These are phyloP conservation scores for Baccha elongata DNA, from an alignment of 2,888 invertebrate genomes.

Conservation along the genomic window DNA sequence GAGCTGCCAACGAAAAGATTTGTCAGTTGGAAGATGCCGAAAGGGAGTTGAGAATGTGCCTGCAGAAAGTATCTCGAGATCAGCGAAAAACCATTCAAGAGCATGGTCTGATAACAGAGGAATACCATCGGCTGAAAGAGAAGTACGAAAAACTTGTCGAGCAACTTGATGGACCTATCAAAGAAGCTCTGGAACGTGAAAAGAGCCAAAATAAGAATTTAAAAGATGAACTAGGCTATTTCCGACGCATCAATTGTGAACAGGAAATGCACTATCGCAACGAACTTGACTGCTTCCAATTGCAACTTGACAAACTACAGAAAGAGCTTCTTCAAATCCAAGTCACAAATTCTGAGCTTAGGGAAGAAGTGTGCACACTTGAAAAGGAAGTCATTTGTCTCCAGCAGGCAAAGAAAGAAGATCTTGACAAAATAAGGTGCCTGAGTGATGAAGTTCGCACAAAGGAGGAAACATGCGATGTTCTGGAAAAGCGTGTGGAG, in stretches of 20 bases:
- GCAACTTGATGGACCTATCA: constrained; percentile 81
- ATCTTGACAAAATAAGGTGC: constrained; percentile 84
- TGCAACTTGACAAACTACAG: constrained; percentile 83
- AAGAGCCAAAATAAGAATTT: constrained; percentile 78
- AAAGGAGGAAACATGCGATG: constrained; percentile 79
- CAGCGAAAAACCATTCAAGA: constrained; percentile 83
- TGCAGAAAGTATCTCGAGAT: constrained; percentile 84
- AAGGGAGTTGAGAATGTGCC: constrained; percentile 83
- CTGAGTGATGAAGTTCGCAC: constrained; percentile 84
- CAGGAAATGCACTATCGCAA: constrained; percentile 82
- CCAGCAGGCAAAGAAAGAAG: constrained; percentile 84
- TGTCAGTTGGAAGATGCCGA: constrained; percentile 85
- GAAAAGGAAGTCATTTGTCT: constrained; percentile 85
- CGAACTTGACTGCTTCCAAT: constrained; percentile 83
- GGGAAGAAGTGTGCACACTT: constrained; percentile 87
- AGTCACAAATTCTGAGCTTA: constrained; percentile 87
- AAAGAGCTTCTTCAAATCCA: constrained; percentile 86
- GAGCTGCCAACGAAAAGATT: constrained; percentile 83
- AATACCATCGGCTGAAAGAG: constrained; percentile 83
- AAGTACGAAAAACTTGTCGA: constrained; percentile 84
- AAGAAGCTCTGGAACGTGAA: constrained; percentile 79
- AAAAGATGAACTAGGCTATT: constrained; percentile 83
- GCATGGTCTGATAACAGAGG: constrained; percentile 82
- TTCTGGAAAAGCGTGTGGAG: constrained; percentile 77
- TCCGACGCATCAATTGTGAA: constrained; percentile 83